phyloP scores from a whole-genome alignment of 2,113 vertebrate species.

The Ptyas mucosa region DNA sequence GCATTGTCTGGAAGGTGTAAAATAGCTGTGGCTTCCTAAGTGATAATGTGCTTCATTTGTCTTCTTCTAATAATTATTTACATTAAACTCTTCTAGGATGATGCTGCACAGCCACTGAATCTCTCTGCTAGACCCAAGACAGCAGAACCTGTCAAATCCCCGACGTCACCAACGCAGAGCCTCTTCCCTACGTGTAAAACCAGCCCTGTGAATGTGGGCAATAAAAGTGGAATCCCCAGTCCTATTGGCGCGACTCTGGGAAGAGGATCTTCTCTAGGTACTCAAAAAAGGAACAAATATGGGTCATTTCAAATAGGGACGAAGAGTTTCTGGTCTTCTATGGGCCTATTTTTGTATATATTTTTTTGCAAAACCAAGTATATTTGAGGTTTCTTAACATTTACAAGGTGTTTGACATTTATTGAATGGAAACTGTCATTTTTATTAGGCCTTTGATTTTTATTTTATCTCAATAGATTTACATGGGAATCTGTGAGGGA shows the following conservation, averaged over 20 bases:
- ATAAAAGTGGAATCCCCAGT: constrained; percentile 89
- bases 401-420: not conserved
- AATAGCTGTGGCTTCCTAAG: constrained; percentile 70
- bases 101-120: constrained; percentile 96
- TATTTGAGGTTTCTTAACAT: not conserved
- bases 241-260: constrained; percentile 81
- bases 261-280: constrained; percentile 94
- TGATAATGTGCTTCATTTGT: constrained; percentile 76
- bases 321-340: not conserved
- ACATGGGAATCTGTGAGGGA: not conserved
- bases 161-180: constrained; percentile 90
- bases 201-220: constrained; percentile 83
- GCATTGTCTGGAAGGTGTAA: constrained; percentile 80
- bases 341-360: too few species aligned
- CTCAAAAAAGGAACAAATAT: constrained; percentile 22
- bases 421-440: not conserved
- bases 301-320: not conserved
- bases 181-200: constrained; percentile 89
- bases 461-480: not conserved
- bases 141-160: constrained; percentile 88
- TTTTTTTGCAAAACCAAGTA: not conserved
- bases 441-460: not conserved
- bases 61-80: constrained; percentile 74
- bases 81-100: constrained; percentile 83
- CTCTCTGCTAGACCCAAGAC: constrained; percentile 96